Conservation (phyloP, 2,888 invertebrate species). For the Tenthredo mesomela region DNA sequence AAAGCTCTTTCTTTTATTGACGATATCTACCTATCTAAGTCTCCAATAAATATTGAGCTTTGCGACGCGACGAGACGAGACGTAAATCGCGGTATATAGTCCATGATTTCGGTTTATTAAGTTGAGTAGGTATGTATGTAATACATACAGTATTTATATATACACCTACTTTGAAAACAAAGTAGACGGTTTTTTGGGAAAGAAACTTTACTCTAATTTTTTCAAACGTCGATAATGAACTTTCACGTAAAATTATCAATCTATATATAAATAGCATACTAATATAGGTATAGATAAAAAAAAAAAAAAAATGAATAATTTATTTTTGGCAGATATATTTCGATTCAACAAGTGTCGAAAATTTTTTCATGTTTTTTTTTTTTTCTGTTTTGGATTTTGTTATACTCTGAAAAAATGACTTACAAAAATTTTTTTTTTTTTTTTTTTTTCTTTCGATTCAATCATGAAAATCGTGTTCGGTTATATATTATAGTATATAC, state of each 20-base stretch:
- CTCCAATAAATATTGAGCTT: constrained; percentile 26
- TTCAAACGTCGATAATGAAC: neutral
- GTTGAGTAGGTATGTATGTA: neutral
- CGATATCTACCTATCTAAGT: constrained; percentile 1
- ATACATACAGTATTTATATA: neutral
- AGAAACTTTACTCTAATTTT: neutral
- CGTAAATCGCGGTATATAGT: neutral
- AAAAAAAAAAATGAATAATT: neutral
- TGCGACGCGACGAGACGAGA: neutral
- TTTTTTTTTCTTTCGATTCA: neutral
- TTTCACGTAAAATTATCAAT: neutral
- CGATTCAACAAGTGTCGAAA: neutral
- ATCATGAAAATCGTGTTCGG: neutral
- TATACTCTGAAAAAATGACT: neutral
- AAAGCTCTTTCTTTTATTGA: constrained; percentile 35
- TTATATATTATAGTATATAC: neutral
- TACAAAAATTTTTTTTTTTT: neutral
- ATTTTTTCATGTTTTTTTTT: too few species aligned
- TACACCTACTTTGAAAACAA: neutral
- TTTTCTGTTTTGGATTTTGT: neutral
- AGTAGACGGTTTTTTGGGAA: neutral
- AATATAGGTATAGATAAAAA: neutral
- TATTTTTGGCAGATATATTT: neutral
- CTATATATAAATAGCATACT: too few species aligned
- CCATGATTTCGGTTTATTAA: neutral